Conservation (phyloP, 2,113 vertebrate genomes). For the Gymnocephalus cernua region DNA sequence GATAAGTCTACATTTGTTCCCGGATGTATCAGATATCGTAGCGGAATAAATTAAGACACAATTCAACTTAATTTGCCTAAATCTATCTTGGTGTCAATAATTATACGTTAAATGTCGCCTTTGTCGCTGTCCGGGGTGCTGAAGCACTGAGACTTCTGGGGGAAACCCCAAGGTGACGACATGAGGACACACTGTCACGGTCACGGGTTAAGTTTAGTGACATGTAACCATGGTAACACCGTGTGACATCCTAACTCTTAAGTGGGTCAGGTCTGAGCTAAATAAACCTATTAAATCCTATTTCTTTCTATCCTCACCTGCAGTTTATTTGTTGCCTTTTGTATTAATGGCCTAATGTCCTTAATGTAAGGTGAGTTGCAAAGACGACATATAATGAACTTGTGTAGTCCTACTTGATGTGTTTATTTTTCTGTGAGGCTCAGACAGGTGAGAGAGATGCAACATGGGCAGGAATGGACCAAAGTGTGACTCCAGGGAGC, state of each 20-base stretch:
- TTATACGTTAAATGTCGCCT: background rate
- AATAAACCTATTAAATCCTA: constrained; percentile 57
- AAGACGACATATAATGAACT: background rate
- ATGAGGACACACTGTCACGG: constrained; percentile 40
- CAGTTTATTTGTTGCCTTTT: background rate
- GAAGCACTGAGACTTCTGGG: constrained; percentile 16
- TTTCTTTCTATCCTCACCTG: constrained; percentile 47
- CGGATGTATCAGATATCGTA: background rate
- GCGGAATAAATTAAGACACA: background rate
- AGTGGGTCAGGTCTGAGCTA: constrained; percentile 56
- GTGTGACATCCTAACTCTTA: constrained; percentile 62
- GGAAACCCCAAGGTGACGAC: constrained; percentile 58
- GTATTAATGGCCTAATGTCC: background rate
- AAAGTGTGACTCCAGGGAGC: constrained; percentile 47
- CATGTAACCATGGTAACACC: constrained; percentile 63
- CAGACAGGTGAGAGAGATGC: constrained; percentile 71
- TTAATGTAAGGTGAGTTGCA: background rate
- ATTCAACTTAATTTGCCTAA: background rate
- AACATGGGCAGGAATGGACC: constrained; percentile 74
- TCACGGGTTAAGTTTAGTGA: constrained; percentile 56
- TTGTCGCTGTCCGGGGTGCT: constrained; percentile 70
- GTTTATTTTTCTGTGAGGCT: constrained; percentile 29
- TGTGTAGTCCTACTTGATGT: too few species aligned
- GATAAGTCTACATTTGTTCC: too few species aligned
- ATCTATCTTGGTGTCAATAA: too few species aligned